Base-by-base conservation (phyloP, 2,113 vertebrate genomes). In the Microcebus jonahi region DNA sequence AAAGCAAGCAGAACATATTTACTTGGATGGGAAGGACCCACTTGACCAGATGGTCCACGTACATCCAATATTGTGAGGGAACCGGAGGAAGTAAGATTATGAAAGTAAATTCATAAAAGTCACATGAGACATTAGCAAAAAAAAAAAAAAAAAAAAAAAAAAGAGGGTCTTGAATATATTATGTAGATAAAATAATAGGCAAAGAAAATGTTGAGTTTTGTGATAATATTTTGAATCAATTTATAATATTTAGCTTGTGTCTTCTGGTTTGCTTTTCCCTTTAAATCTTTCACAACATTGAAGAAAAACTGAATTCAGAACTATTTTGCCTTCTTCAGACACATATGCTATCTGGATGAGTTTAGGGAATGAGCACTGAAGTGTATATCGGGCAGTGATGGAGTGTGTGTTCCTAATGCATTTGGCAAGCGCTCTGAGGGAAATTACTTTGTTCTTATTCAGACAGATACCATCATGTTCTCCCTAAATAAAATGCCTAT, bases 361-460 rank as follows among this genome's bases (percentile, higher is more conserved):
- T 75, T 93, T 67, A 76, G 36, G 8, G 48, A 96, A 80, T 80
- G 25, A 92, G 31, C 14, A 65, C 55, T 90, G 79, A 61, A 83
- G 39, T 88, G 25, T 71, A 48, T 18, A 76, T 23, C 59, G 48
- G 42, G 27, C 34, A 90, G 45, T 96, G 92, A 95, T 87, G 3
- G 68, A 93, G 34, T 90, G 2, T 65, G 23, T 77, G 14, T 63
- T 57, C 50, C 70, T 84, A 95, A 87, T 83, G 42, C 27, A 50
- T 92, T 93, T 93, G 87, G 70, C 63, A 97, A 90, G 34, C n/a
- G 17, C 25, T 88, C 61, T 71, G 50, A 97, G 29, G 57, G 6
- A 96, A 97, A 96, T 95, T 53, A 95, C 88, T 94, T 97, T 95
- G 76, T 77, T 95, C 75, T 92, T 96, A 95, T 93, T 94, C 80